phyloP scores from a whole-genome alignment of 2,797 vertebrate species.

The Tapera naevia region DNA sequence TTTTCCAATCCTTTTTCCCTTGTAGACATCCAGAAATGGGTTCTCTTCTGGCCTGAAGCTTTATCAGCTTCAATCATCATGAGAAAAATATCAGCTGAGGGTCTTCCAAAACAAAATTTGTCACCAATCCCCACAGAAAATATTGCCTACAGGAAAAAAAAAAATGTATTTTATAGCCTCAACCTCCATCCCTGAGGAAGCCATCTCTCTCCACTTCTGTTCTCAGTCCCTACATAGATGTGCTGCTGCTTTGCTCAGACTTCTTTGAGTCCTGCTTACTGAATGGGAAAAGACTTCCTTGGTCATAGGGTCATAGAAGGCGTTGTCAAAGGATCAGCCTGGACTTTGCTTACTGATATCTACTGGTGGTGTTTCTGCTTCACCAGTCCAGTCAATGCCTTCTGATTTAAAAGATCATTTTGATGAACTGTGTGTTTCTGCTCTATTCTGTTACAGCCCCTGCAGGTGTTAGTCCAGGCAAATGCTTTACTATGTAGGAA shows the following conservation, averaged over 20 bases:
- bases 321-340: not conserved
- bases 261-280: not conserved
- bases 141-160: not conserved
- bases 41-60: not conserved
- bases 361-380: not conserved
- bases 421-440: not conserved
- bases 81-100: not conserved
- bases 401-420: not conserved
- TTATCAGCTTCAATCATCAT: not conserved
- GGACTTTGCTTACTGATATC: not conserved
- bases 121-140: not conserved
- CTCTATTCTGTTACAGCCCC: not conserved
- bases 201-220: not conserved
- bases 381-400: not conserved
- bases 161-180: not conserved
- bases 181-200: not conserved
- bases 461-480: not conserved
- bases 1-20: not conserved
- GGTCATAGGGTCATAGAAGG: too few relatives aligned
- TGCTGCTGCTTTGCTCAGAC: not conserved
- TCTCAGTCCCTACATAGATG: not conserved
- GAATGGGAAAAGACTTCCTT: not conserved
- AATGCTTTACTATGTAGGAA: not conserved
- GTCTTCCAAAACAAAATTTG: not conserved
- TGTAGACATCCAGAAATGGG: not conserved